Conservation (phyloP, 2,797 vertebrate species). For the Sorex maritimensis region DNA sequence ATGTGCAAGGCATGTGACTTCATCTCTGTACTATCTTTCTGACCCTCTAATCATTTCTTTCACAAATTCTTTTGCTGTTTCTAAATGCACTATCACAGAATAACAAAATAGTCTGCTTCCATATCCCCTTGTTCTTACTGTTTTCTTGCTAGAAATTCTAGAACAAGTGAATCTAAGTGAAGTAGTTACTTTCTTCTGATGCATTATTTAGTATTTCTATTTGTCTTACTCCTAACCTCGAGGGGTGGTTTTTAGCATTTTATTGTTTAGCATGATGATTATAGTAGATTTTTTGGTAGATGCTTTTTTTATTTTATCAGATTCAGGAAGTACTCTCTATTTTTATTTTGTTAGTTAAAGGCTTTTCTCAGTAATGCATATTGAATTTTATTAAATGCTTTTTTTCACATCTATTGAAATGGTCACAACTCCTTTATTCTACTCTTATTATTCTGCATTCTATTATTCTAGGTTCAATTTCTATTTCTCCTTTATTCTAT, state of each 20-base stretch:
- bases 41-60: background rate
- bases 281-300: background rate
- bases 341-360: conserved; percentile 49
- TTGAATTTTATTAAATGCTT: conserved; percentile 37
- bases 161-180: background rate
- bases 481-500: conserved; percentile 23
- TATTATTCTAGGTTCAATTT: conserved; percentile 39
- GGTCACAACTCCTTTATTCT: background rate
- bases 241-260: conserved; percentile 5
- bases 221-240: conserved; percentile 35
- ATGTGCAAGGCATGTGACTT: too few species aligned
- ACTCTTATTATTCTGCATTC: background rate
- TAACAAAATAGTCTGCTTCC: conserved; percentile 5
- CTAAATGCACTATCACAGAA: conserved; percentile 32
- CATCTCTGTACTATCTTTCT: too few species aligned
- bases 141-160: conserved; percentile 9
- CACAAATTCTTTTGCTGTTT: conserved; percentile 50
- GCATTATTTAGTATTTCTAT: too few species aligned
- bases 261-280: background rate
- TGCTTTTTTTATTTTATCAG: background rate
- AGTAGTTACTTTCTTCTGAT: background rate
- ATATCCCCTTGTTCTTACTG: background rate
- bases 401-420: background rate
- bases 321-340: background rate
- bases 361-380: conserved; percentile 44